Evolutionary conservation across 2,797 vertebrate species (phyloP), one percentile per base, ranked within the genome.

Genomic region (Eulemur rubriventer): DNA sequence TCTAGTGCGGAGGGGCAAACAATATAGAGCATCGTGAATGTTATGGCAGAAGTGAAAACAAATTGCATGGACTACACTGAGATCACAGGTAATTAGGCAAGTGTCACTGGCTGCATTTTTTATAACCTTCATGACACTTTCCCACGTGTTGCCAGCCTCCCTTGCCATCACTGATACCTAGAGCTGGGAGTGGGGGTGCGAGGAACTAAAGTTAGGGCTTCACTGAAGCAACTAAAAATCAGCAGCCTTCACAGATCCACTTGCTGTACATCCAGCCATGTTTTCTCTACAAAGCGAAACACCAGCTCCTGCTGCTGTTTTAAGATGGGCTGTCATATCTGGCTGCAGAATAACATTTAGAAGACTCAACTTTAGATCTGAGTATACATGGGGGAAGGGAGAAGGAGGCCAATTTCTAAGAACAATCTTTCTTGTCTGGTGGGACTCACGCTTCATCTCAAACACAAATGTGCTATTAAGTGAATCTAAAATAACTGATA

Each of bases 391-490:
- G 41, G 22, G 41, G 59, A 33, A 73, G 82, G 70, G 41, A 75
- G 52, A 83, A 63, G 13, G 63, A 86, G 84, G 69, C 63, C 84
- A 95, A 72, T 96, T 97, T 97, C 97, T 94, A 97, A 96, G 90
- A 97, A 97, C 95, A 93, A 95, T 97, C 87, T 93, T 80, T 85
- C 78, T 89, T 92, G 84, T 91, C 97, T 96, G 84, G 43, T 70
- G 96, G 96, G 95, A 96, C 95, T 97, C 87, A 78, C 2, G 11
- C 78, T 96, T 97, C 94, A 95, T 98, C 96, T 97, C 94, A 79
- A 96, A 97, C 93, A 97, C 96, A 98, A 97, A 98, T 97, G 96
- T 30, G 55, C 94, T 94, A 97, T 96, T 98, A 97, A 94, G 95
- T 96, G 96, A 97, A 94, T 95, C 61, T 94, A 89, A 97, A 97